Percentiles rank a stretch among this genome's conserved stretches.
Conservation (phyloP, 2,113 vertebrate species). For the Chascanopsetta lugubris region DNA sequence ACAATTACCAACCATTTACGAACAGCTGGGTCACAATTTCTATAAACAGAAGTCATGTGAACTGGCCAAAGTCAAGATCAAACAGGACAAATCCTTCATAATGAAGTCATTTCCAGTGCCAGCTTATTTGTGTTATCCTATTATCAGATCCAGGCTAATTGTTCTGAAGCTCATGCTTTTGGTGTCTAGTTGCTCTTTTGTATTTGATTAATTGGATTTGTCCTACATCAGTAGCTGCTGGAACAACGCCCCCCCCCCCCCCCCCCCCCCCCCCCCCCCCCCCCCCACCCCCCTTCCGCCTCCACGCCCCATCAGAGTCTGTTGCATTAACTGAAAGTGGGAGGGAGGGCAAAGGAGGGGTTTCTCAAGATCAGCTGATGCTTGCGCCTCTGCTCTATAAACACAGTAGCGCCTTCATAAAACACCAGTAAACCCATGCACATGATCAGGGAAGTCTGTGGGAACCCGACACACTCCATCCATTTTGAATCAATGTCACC, state of each 20-base stretch:
- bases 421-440: not conserved
- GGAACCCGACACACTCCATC: not conserved
- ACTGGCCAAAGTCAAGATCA: not conserved
- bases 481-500: not conserved
- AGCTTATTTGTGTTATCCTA: not conserved
- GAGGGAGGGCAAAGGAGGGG: not conserved
- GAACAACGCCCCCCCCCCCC: conserved; percentile 4
- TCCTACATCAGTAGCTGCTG: conserved; percentile 10
- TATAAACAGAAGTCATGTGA: no score
- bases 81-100: not conserved
- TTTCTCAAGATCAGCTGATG: conserved; percentile 26
- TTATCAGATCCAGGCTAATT: conserved; percentile 24
- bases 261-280: no score
- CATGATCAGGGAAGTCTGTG: not conserved
- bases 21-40: no score
- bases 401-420: not conserved
- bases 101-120: conserved; percentile 8
- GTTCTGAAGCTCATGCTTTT: not conserved
- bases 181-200: conserved; percentile 9
- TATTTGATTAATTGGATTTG: conserved; percentile 44
- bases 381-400: not conserved
- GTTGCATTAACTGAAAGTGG: not conserved
- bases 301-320: no score
- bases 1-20: no score
- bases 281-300: no score